Evolutionary conservation across 2,888 invertebrate genomes (phyloP).

Genomic region (Liodrosophila aerea): DNA sequence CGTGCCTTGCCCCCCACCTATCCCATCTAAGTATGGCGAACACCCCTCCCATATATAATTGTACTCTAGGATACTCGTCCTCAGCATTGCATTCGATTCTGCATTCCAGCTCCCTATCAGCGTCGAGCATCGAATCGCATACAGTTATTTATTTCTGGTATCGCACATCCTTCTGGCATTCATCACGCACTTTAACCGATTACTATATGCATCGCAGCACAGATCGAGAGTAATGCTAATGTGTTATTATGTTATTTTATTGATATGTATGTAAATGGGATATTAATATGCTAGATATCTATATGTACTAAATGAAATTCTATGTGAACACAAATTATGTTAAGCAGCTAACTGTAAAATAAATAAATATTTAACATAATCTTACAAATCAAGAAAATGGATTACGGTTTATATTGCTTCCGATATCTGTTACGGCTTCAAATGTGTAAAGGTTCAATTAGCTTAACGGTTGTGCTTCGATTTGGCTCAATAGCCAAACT

Average conservation of each 20-base stretch:
- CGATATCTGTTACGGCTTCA: no score
- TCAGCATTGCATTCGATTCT: neutral
- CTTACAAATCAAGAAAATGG: no score
- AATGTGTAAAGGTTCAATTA: no score
- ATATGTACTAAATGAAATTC: constrained; percentile 54
- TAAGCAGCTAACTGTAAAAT: constrained; percentile 48
- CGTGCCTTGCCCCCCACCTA: constrained; percentile 86
- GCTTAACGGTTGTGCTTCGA: no score
- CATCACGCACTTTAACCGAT: neutral
- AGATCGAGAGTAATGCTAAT: no score
- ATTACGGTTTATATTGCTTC: no score
- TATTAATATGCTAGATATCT: constrained; percentile 59
- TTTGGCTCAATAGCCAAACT: no score
- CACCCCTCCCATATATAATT: neutral
- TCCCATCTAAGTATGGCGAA: constrained; percentile 62
- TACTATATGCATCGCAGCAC: neutral
- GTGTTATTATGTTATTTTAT: constrained; percentile 22
- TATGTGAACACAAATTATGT: constrained; percentile 66
- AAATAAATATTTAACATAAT: constrained; percentile 21
- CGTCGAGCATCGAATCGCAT: constrained; percentile 32
- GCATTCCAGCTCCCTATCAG: constrained; percentile 1
- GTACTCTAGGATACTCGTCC: neutral
- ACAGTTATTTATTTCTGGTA: constrained; percentile 69
- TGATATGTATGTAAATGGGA: constrained; percentile 65
- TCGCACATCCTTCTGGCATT: constrained; percentile 32